Conservation (phyloP, 2,888 invertebrate species). For the Amphipyra berbera region DNA sequence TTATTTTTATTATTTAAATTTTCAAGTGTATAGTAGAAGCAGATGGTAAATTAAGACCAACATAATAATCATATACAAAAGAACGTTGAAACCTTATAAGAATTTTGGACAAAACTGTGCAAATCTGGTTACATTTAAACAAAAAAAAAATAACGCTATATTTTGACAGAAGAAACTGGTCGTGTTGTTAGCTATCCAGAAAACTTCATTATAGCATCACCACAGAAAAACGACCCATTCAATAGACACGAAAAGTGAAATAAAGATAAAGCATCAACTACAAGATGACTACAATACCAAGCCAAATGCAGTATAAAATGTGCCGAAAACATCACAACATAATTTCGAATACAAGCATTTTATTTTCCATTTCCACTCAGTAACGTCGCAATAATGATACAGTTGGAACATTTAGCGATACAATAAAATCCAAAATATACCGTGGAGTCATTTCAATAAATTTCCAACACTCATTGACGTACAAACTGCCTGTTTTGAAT, state of each 20-base stretch:
- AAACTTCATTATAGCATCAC: too few relatives aligned
- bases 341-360: constrained; percentile 43
- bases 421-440: constrained; percentile 72
- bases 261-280: constrained; percentile 12
- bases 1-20: constrained; percentile 2
- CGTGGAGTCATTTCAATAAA: constrained; percentile 81
- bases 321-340: constrained; percentile 19
- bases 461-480: constrained; percentile 78
- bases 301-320: constrained; percentile 45
- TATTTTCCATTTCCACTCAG: constrained; percentile 49
- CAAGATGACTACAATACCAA: constrained; percentile 24
- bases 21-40: too few relatives aligned
- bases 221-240: constrained; percentile 1
- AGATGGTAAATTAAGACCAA: too few relatives aligned
- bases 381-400: constrained; percentile 58
- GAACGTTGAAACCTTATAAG: too few relatives aligned
- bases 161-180: too few relatives aligned
- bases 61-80: too few relatives aligned
- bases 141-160: too few relatives aligned
- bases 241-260: constrained; percentile 9
- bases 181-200: too few relatives aligned
- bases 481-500: constrained; percentile 87
- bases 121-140: too few relatives aligned
- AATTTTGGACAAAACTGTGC: too few relatives aligned
- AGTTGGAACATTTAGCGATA: constrained; percentile 58